Percentiles rank a stretch among this genome's conserved stretches.
Evolutionary conservation across 2,888 invertebrate species (phyloP).

Genomic region (Chymomyza procnemis): DNA sequence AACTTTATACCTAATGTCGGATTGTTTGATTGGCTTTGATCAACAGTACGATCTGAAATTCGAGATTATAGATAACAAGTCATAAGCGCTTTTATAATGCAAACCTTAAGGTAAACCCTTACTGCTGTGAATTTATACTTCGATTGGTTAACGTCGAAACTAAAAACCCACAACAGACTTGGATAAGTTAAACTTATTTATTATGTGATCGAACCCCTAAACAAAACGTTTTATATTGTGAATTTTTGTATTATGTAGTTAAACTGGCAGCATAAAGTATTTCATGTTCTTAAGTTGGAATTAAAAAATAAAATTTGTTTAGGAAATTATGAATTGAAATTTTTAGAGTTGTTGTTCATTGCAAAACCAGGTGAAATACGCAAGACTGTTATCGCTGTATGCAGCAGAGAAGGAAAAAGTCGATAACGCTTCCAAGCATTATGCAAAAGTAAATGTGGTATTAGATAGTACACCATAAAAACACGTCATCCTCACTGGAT

Average conservation of each 20-base stretch:
- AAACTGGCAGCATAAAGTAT: neutral
- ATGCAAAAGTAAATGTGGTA: neutral
- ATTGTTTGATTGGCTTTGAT: constrained; percentile 95
- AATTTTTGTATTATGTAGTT: neutral
- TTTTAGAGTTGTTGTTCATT: neutral
- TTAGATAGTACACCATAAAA: neutral
- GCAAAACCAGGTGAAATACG: neutral
- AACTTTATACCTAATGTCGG: constrained; percentile 92
- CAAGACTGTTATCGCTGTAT: neutral
- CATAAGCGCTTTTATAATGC: constrained; percentile 2
- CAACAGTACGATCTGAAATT: constrained; percentile 87
- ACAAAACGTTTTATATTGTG: neutral
- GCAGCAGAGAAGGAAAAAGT: no score
- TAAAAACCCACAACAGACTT: neutral
- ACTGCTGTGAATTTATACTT: no score
- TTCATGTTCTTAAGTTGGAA: neutral
- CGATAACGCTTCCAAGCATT: no score
- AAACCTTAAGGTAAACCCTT: neutral
- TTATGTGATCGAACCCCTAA: neutral
- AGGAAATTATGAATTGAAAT: neutral
- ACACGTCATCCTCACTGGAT: no score
- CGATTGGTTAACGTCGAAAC: no score
- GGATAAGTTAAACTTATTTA: neutral
- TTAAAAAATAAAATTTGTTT: neutral
- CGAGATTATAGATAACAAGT: constrained; percentile 78